These are phyloP conservation scores for Coendou prehensilis DNA, from an alignment of 2,797 vertebrate genomes.

Conservation along the genomic window DNA sequence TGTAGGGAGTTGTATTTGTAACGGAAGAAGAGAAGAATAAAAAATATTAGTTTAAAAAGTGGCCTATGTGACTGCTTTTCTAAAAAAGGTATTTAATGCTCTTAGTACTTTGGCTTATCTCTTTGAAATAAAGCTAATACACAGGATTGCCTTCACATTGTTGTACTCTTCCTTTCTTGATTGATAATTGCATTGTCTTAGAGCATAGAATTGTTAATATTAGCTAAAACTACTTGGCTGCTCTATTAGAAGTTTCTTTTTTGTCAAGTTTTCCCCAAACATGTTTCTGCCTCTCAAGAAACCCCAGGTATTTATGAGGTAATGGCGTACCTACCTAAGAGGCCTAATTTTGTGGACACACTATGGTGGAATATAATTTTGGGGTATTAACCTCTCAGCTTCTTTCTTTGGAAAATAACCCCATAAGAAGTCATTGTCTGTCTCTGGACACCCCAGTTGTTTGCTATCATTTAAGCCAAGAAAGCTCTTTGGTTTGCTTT, in stretches of 20 bases:
- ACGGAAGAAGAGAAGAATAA: constrained; percentile 87
- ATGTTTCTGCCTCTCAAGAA: constrained; percentile 81
- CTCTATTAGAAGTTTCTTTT: constrained; percentile 83
- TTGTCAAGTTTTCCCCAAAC: constrained; percentile 80
- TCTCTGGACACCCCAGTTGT: constrained; percentile 75
- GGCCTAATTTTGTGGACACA: constrained; percentile 81
- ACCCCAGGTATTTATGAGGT: constrained; percentile 81
- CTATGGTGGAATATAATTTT: constrained; percentile 73
- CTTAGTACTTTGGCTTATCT: constrained; percentile 86
- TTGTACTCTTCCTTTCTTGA: constrained; percentile 81
- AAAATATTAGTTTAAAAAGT: constrained; percentile 87
- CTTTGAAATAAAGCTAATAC: constrained; percentile 86
- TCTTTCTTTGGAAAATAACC: constrained; percentile 82
- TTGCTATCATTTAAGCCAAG: constrained; percentile 80
- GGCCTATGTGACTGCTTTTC: constrained; percentile 87
- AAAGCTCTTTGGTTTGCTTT: constrained; percentile 80
- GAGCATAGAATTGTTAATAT: constrained; percentile 83
- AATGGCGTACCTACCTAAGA: constrained; percentile 82
- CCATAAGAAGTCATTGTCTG: constrained; percentile 78
- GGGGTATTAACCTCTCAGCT: constrained; percentile 79
- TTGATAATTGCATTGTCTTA: constrained; percentile 81
- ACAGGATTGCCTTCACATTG: constrained; percentile 83
- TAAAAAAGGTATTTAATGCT: constrained; percentile 87
- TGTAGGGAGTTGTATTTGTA: constrained; percentile 87
- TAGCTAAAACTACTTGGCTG: constrained; percentile 84